Evolutionary conservation across 1,140 invertebrate species (phyloP), one percentile per base, ranked within the genome.

Genomic region (Stegodyphus mimosarum): DNA sequence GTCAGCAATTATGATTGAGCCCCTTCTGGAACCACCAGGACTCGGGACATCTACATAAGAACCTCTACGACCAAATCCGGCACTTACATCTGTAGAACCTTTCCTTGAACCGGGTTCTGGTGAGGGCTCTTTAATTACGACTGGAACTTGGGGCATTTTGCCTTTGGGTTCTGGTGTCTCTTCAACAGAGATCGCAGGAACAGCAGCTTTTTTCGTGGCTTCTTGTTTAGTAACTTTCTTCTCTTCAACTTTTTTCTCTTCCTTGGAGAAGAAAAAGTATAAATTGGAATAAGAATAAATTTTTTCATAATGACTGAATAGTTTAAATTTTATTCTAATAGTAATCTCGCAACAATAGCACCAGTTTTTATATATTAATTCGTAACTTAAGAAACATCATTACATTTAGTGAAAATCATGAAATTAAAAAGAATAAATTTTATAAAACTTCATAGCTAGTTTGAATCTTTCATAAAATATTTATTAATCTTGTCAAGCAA

Each of bases 1-100:
- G 91, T 98, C 96, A 90, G 95, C 96, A 90, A 97, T 96, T 86
- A 88, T 83, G 78, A 88, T 88, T 7, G 88, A 88, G 11, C 81
- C 83, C 63, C 88, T 77, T 17, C 88, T 86, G n/a, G 84, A 86
- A 49, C 87, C 86, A 70, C 74, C 76, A 67, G 79, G 71, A 72
- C 67, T 73, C 7, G 81, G 80, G 88, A 97, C 95, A 87, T 97
- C 92, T 88, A 95, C 96, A 67, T 76, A 74, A 51, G 72, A 78
- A 50, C 63, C 87, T 33, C 77, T 72, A 51, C 76, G 72, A 18
- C 83, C 78, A 10, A 86, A 96, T 95, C 88, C 96, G n/a, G 80
- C 51, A 78, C 86, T 84, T 50, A 83, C 83, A 79, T 88, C 87
- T 49, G 89, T 83, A n/a, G 93, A 88, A 95, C 93, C 88, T 94